Evolutionary conservation across 2,888 invertebrate genomes (phyloP), one percentile per base, ranked within the genome.

Genomic region (Andrena marginata): DNA sequence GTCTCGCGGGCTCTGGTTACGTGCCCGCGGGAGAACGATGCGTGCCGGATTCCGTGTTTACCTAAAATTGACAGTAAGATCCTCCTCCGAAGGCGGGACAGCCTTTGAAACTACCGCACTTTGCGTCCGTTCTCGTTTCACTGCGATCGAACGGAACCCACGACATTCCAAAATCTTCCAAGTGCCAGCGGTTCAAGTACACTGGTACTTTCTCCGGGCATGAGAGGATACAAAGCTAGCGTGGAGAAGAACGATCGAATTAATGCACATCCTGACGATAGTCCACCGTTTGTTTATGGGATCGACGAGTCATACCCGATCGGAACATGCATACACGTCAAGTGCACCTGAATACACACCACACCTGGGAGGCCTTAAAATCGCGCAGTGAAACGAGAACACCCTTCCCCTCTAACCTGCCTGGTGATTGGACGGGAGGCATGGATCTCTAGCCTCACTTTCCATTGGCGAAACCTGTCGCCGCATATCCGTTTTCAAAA

Each of bases 31-130:
- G 3, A n/a, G 1, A 10, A 29, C 6, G 7, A 6, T 0, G 13
- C 5, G 2, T n/a, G 62, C 42, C 8, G 1, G 16, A 20, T 5
- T 1, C 29, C 35, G 4, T 23, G 35, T 76, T 84, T 84, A 81
- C 81, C 85, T 84, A 76, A 62, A 64, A 76, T 62, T 63, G 51
- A 74, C 31, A 60, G 48, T 33, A 73, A 7, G 62, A 70, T 73
- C 8, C 0, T 51, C 16, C 23, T 23, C 13, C 31, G 13, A 54
- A 7, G 20, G 23, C 54, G 51, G 56, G 31, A 48, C 48, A 20
- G 56, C 26, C 82, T 82, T 83, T 67, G 65, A 73, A 82, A 82
- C 77, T 83, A 83, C 82, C 82, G 82, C 82, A 83, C 73, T 83
- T 82, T 59, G 56, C 31, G 59, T 82, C 65, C 23, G 70, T 56